phyloP scores from a whole-genome alignment of 23 tunicate species.

The Diplosoma virens region DNA sequence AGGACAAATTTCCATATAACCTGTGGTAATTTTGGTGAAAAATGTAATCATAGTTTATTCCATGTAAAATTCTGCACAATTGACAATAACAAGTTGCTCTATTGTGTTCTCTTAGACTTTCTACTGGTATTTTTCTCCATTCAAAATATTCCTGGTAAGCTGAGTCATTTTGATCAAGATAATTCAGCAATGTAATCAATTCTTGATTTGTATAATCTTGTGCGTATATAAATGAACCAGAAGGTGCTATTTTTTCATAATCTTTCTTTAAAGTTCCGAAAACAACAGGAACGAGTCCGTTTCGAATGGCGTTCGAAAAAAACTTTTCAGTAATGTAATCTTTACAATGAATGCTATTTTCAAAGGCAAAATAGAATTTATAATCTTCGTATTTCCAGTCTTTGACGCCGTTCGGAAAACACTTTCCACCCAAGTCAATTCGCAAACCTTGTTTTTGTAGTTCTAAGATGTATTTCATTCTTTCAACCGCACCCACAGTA shows the following conservation, averaged over 20 bases:
- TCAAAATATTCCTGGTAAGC: constrained; percentile 49
- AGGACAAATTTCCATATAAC: no score
- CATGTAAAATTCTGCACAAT: constrained; percentile 32
- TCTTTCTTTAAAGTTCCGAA: constrained; percentile 36
- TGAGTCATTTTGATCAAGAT: constrained; percentile 45
- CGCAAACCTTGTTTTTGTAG: constrained; percentile 51
- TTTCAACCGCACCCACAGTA: constrained; percentile 42
- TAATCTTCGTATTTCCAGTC: background rate
- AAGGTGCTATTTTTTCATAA: constrained; percentile 3
- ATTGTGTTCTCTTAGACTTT: background rate
- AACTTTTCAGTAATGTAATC: constrained; percentile 67
- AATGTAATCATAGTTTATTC: constrained; percentile 29
- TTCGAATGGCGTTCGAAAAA: constrained; percentile 2
- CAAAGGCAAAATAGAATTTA: constrained; percentile 74
- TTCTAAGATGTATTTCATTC: constrained; percentile 43
- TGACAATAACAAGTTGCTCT: constrained; percentile 17
- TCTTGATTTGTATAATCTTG: constrained; percentile 19
- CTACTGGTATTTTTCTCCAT: constrained; percentile 20
- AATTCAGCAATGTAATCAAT: constrained; percentile 25
- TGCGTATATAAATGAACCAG: constrained; percentile 30
- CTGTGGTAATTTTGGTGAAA: constrained; percentile 12
- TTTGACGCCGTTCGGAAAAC: constrained; percentile 22
- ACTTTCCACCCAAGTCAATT: constrained; percentile 43
- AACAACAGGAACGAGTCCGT: constrained; percentile 48
- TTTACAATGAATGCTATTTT: constrained; percentile 42